These are phyloP conservation scores for Leucophenga maculata DNA, from an alignment of 2,888 invertebrate species.

Conservation along the genomic window DNA sequence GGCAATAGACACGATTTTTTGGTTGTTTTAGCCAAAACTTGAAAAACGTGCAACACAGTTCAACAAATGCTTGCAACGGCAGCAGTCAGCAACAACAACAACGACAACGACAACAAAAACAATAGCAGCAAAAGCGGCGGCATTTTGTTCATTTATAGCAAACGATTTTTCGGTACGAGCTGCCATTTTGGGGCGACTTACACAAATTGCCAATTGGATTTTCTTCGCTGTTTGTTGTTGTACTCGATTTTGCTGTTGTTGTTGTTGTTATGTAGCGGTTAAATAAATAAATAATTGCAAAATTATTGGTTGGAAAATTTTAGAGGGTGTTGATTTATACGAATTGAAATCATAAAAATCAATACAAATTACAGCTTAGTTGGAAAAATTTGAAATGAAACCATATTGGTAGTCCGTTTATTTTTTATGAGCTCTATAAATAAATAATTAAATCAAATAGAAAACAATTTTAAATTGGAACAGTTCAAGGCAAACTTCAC, in stretches of 20 bases:
- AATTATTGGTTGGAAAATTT: no score
- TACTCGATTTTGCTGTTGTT: background rate
- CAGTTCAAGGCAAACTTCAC: no score
- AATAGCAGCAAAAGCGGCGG: background rate
- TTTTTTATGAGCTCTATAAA: no score
- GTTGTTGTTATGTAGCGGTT: background rate
- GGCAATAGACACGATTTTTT: conserved; percentile 65
- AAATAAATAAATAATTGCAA: conserved; percentile 2
- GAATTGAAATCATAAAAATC: no score
- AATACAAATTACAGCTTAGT: no score
- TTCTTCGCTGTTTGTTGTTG: background rate
- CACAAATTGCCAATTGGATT: conserved; percentile 17
- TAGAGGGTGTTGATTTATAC: no score
- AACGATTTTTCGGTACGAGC: background rate
- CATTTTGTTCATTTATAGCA: conserved; percentile 1
- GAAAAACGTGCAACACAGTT: conserved; percentile 30
- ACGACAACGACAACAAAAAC: conserved; percentile 36
- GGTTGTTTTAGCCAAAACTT: conserved; percentile 46
- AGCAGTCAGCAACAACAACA: conserved; percentile 20
- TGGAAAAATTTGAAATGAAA: no score
- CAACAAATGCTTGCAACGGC: conserved; percentile 25
- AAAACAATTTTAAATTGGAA: no score
- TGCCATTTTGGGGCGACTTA: conserved; percentile 12
- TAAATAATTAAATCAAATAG: no score
- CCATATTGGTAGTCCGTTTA: no score